phyloP scores from a whole-genome alignment of 1,140 invertebrate species.

The Drosophila simulans region DNA sequence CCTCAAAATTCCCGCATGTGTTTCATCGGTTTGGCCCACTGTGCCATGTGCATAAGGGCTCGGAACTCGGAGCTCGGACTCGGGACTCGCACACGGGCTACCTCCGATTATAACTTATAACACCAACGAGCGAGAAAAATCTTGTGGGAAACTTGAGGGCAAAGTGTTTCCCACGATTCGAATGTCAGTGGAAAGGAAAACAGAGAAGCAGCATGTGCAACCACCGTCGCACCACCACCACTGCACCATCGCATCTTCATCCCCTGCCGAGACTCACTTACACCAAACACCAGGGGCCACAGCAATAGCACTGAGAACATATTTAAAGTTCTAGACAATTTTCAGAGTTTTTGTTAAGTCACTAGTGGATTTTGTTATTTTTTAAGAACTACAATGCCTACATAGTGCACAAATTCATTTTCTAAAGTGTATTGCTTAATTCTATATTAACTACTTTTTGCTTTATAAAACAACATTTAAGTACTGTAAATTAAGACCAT shows the following conservation, averaged over 20 bases:
- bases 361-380: too few species aligned
- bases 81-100: constrained; percentile 41
- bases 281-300: background rate
- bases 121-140: constrained; percentile 84
- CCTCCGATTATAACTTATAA: constrained; percentile 84
- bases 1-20: constrained; percentile 51
- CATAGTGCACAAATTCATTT: too few species aligned
- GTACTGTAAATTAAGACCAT: too few species aligned
- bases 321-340: background rate
- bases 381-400: too few species aligned
- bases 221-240: constrained; percentile 57
- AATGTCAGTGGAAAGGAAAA: constrained; percentile 81
- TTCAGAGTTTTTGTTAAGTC: background rate
- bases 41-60: constrained; percentile 78
- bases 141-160: constrained; percentile 84
- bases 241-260: constrained; percentile 63
- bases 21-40: constrained; percentile 56
- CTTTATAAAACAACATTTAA: too few species aligned
- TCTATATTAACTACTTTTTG: too few species aligned
- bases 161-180: constrained; percentile 85
- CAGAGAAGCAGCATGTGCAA: constrained; percentile 74
- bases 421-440: too few species aligned
- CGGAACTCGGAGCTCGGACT: constrained; percentile 31
- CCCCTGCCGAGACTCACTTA: constrained; percentile 58
- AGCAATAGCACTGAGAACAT: background rate